These are phyloP conservation scores for Dynastes hyllus DNA, from an alignment of 2,888 invertebrate species.

Conservation along the genomic window DNA sequence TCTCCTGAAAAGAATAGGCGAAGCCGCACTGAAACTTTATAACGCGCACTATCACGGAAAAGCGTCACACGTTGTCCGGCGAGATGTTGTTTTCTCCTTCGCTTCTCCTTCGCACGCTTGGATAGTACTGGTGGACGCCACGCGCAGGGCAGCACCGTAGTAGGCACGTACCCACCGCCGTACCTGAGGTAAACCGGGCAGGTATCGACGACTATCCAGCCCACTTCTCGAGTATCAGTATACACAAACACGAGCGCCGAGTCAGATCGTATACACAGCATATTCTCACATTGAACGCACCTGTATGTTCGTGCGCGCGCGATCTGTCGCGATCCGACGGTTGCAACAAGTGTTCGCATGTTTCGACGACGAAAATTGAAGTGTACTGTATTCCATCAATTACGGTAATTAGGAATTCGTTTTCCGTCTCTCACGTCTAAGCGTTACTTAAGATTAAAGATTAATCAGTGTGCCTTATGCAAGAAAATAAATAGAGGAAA, in stretches of 20 bases:
- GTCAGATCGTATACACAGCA: constrained; percentile 56
- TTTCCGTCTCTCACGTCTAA: not conserved
- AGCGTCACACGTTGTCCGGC: constrained; percentile 14
- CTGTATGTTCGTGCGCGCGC: constrained; percentile 57
- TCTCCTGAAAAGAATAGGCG: constrained; percentile 40
- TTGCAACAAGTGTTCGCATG: constrained; percentile 54
- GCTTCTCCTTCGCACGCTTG: constrained; percentile 34
- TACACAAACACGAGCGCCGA: constrained; percentile 62
- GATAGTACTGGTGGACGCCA: constrained; percentile 60
- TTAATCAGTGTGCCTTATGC: constrained; percentile 24
- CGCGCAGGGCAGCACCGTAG: constrained; percentile 57
- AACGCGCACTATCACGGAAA: constrained; percentile 22
- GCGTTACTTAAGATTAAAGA: too few species aligned
- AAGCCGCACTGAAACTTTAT: constrained; percentile 37
- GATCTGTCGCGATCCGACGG: constrained; percentile 54
- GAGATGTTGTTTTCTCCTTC: constrained; percentile 32
- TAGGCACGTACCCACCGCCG: constrained; percentile 56
- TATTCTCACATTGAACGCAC: constrained; percentile 54
- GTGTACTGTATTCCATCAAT: not conserved
- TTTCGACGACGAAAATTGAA: constrained; percentile 25
- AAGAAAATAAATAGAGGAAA: not conserved
- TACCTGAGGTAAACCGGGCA: constrained; percentile 63
- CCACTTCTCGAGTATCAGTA: constrained; percentile 65
- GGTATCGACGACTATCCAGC: constrained; percentile 64
- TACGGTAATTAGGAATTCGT: not conserved